Evolutionary conservation across 2,113 vertebrate species (phyloP).

Genomic region (Xiphias gladius): DNA sequence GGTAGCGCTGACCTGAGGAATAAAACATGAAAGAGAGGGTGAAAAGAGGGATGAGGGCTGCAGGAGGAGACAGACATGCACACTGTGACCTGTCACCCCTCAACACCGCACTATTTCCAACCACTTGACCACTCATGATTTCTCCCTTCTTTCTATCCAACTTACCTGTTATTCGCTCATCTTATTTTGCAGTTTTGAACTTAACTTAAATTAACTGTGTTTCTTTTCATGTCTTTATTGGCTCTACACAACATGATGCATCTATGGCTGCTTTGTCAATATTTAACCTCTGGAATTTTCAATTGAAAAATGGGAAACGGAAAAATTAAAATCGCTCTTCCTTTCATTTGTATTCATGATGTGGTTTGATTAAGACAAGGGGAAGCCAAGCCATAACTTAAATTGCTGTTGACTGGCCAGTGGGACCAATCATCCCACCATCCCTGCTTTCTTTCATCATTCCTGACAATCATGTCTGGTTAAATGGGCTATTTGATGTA

Average conservation of each 20-base stretch:
- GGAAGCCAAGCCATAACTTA: background rate
- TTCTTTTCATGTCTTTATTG: background rate
- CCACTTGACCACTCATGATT: conserved; percentile 10
- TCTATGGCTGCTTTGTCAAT: background rate
- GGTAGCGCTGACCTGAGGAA: conserved; percentile 48
- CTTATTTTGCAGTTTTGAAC: background rate
- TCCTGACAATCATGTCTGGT: conserved; percentile 15
- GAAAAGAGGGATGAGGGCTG: conserved; percentile 52
- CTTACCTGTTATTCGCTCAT: background rate
- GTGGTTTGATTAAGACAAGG: conserved; percentile 1
- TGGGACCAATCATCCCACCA: background rate
- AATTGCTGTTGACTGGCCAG: conserved; percentile 2
- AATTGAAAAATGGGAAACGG: background rate
- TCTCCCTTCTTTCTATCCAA: conserved; percentile 12
- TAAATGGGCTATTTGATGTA: conserved; percentile 27
- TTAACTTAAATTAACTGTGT: background rate
- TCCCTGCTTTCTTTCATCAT: conserved; percentile 24
- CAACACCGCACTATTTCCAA: conserved; percentile 28
- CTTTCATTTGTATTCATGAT: background rate
- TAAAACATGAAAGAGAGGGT: conserved; percentile 54
- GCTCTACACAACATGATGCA: background rate
- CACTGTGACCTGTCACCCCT: conserved; percentile 48
- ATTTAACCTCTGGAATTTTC: background rate
- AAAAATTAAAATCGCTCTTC: background rate
- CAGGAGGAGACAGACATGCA: conserved; percentile 48